Evolutionary conservation across 2,888 invertebrate species (phyloP).

Genomic region (Nymphalis c-album): DNA sequence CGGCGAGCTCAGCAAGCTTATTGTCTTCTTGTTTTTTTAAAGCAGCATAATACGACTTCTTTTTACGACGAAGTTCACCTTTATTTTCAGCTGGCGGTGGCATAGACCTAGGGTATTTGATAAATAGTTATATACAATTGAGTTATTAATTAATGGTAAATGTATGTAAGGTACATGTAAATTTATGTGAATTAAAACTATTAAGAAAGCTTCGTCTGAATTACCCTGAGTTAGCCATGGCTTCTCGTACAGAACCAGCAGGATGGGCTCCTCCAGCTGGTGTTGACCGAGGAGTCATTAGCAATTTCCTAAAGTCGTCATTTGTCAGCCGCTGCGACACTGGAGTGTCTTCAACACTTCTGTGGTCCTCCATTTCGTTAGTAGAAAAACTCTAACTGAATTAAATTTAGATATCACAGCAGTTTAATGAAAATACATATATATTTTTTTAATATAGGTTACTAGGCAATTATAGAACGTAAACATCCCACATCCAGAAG

Average conservation of each 20-base stretch:
- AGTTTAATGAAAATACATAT: background rate
- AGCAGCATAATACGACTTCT: conserved; percentile 97
- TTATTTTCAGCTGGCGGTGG: conserved; percentile 85
- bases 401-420: background rate
- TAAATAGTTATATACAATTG: background rate
- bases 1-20: conserved; percentile 95
- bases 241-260: conserved; percentile 84
- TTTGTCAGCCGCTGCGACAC: conserved; percentile 93
- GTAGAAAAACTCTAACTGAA: background rate
- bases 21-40: conserved; percentile 97
- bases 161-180: no score
- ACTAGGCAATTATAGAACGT: no score
- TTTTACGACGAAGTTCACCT: conserved; percentile 92
- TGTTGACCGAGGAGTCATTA: conserved; percentile 96
- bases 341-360: conserved; percentile 82
- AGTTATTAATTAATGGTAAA: no score
- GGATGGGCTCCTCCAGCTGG: conserved; percentile 77
- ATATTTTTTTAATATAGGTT: background rate
- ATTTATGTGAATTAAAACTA: background rate
- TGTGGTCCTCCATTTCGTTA: conserved; percentile 70
- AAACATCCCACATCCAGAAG: no score
- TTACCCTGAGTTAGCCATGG: conserved; percentile 84
- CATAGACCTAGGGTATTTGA: conserved; percentile 60
- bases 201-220: conserved; percentile 1
- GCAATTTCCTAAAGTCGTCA: conserved; percentile 96